Evolutionary conservation across 2,797 vertebrate species (phyloP).

Genomic region (Oreortyx pictus): DNA sequence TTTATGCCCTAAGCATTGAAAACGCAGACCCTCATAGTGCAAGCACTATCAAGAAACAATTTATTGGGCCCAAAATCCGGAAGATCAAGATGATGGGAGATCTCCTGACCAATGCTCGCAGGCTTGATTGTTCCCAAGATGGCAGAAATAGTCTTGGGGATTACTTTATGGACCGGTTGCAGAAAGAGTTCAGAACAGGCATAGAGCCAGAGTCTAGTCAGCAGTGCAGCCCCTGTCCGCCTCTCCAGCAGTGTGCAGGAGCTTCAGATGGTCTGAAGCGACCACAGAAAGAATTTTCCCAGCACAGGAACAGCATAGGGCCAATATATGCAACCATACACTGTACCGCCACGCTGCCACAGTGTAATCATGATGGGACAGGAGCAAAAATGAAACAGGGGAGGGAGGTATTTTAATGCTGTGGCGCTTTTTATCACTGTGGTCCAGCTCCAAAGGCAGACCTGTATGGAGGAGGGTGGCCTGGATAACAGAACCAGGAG

Average conservation of each 20-base stretch:
- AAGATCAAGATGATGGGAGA: slow-evolving; percentile 80
- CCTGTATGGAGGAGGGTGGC: not conserved
- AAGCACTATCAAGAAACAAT: slow-evolving; percentile 78
- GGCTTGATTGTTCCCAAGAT: slow-evolving; percentile 74
- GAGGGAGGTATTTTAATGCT: slow-evolving; percentile 39
- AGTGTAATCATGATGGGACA: not conserved
- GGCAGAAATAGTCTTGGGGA: slow-evolving; percentile 77
- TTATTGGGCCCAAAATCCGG: slow-evolving; percentile 74
- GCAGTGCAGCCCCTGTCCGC: not conserved
- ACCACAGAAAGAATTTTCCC: slow-evolving; percentile 33
- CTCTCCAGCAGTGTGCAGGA: slow-evolving; percentile 49
- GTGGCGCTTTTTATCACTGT: not conserved
- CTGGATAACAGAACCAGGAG: not conserved
- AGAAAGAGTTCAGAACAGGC: slow-evolving; percentile 73
- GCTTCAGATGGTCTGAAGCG: slow-evolving; percentile 17
- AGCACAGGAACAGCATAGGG: slow-evolving; percentile 48
- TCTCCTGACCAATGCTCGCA: slow-evolving; percentile 79
- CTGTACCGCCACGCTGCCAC: slow-evolving; percentile 9
- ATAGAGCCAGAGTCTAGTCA: slow-evolving; percentile 29
- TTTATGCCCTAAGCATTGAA: slow-evolving; percentile 76
- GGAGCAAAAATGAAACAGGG: slow-evolving; percentile 36
- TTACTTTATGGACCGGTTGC: slow-evolving; percentile 81
- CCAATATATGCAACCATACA: slow-evolving; percentile 51
- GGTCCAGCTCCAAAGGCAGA: not conserved
- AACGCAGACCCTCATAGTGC: slow-evolving; percentile 67